A percentile compares a stretch with the other conserved stretches of the same genome.
Conservation (phyloP, 1,140 invertebrate genomes). For the Papilio machaon region DNA sequence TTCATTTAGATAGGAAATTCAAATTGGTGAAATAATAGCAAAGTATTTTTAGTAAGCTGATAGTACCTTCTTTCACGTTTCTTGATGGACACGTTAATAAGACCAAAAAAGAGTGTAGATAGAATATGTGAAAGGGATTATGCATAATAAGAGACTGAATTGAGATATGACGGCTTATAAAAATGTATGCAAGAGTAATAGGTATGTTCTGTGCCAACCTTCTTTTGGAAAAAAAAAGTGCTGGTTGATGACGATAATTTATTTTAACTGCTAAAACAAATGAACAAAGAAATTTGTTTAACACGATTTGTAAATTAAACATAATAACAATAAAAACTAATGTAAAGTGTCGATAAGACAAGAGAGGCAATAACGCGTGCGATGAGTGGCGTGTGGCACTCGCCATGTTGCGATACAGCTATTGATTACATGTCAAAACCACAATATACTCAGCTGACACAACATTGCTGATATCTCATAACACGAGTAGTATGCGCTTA, state of each 20-base stretch:
- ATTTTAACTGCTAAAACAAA: neutral
- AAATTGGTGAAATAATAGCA: neutral
- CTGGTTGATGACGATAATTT: neutral
- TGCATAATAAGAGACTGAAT: too few species aligned
- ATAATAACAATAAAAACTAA: conserved; percentile 9
- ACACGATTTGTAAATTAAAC: neutral
- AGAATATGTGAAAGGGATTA: too few species aligned
- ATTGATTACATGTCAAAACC: conserved; percentile 22
- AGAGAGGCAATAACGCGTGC: conserved; percentile 9
- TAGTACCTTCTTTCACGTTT: too few species aligned
- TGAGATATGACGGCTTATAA: too few species aligned
- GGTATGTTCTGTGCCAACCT: too few species aligned
- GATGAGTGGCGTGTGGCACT: neutral
- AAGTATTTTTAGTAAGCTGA: too few species aligned
- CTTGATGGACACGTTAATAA: too few species aligned
- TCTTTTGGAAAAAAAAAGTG: too few species aligned
- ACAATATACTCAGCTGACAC: conserved; percentile 5
- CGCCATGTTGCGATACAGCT: conserved; percentile 13
- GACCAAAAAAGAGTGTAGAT: too few species aligned
- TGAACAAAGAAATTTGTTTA: neutral
- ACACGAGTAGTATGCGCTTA: neutral
- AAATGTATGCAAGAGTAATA: too few species aligned
- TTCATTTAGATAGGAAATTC: neutral
- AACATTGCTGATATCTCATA: conserved; percentile 11
- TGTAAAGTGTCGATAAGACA: conserved; percentile 2